phyloP scores from a whole-genome alignment of 2,797 vertebrate genomes.

The Pseudomugil gertrudae region DNA sequence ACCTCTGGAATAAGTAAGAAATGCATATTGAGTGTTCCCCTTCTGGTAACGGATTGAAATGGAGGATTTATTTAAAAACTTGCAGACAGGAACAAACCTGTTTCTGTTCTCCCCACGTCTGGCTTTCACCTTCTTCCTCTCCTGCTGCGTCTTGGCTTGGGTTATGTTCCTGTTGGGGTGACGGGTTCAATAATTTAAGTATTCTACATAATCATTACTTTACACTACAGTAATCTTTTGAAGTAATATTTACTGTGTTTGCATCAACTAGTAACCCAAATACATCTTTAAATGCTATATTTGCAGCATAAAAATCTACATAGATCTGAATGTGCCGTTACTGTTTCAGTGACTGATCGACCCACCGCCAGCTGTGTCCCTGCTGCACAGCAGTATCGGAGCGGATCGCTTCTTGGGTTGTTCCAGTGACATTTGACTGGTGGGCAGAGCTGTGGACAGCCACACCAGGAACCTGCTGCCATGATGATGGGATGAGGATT shows the following conservation, averaged over 20 bases:
- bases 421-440: constrained; percentile 85
- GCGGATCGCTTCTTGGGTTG: constrained; percentile 82
- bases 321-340: background rate
- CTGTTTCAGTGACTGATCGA: background rate
- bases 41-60: too few relatives aligned
- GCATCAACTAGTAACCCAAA: too few relatives aligned
- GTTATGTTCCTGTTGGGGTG: constrained; percentile 82
- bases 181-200: constrained; percentile 76
- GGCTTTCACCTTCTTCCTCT: constrained; percentile 90
- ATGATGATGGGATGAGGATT: constrained; percentile 96
- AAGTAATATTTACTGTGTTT: too few relatives aligned
- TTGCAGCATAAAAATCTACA: background rate
- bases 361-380: constrained; percentile 93
- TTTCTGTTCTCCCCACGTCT: constrained; percentile 82
- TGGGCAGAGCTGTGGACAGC: constrained; percentile 91
- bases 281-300: background rate
- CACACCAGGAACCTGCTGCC: constrained; percentile 97
- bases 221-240: too few relatives aligned
- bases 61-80: background rate
- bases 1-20: constrained; percentile 60
- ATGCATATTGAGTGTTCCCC: background rate
- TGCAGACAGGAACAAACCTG: constrained; percentile 79
- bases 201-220: background rate
- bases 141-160: constrained; percentile 86
- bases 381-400: constrained; percentile 86